A percentile compares a stretch with the other conserved stretches of the same genome.
Evolutionary conservation across 2,113 vertebrate species (phyloP).

Genomic region (Hydropotes inermis): DNA sequence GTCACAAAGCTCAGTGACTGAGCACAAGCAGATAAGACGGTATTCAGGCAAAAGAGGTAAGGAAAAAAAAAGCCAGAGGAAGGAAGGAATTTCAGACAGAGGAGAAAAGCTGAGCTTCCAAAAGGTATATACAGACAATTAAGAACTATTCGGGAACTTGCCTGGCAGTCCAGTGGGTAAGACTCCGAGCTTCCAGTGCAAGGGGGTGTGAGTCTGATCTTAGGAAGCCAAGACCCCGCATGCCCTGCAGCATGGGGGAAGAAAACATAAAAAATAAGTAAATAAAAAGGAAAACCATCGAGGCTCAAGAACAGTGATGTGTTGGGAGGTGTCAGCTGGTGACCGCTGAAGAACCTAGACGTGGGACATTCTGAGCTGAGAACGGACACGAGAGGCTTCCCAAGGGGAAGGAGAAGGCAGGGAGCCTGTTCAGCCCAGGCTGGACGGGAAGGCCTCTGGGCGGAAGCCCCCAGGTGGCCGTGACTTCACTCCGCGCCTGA

Average conservation of each 20-base stretch:
- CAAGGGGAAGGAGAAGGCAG: accelerated
- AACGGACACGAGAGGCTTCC: neutral
- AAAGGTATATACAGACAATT: neutral
- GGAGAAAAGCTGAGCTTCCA: accelerated
- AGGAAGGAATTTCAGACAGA: neutral
- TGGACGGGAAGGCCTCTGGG: neutral
- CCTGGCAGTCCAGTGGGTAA: neutral
- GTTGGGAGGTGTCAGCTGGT: neutral
- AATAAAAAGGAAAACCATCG: neutral
- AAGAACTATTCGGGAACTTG: neutral
- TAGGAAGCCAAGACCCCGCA: neutral
- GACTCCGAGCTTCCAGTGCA: neutral
- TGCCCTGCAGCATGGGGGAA: neutral
- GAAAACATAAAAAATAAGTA: neutral
- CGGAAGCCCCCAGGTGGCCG: neutral
- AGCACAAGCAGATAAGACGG: neutral
- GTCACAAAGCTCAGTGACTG: neutral
- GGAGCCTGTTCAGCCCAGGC: neutral
- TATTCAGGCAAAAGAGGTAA: neutral
- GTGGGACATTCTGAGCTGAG: neutral
- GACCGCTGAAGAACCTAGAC: neutral
- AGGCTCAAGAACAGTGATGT: neutral
- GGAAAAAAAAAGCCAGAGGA: neutral
- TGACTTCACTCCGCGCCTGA: accelerated
- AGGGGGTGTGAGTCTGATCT: neutral